Conservation (phyloP, 2,113 vertebrate genomes). For the Oryzias curvinotus region DNA sequence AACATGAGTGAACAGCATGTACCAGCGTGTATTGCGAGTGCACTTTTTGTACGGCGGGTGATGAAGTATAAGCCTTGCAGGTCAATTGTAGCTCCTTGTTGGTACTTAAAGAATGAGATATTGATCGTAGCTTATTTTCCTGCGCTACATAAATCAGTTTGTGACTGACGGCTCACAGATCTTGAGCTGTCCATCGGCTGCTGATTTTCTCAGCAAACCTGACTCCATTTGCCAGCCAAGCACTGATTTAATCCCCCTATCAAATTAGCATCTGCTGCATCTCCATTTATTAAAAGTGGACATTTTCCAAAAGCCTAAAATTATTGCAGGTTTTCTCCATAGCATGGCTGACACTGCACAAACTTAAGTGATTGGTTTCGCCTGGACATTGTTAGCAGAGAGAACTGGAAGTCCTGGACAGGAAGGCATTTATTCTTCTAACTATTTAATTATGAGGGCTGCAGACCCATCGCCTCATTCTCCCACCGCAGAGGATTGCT, state of each 20-base stretch:
- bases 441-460: slow-evolving; percentile 69
- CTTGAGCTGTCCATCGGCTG: slow-evolving; percentile 26
- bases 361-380: slow-evolving; percentile 68
- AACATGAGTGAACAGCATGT: slow-evolving; percentile 2
- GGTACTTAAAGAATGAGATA: slow-evolving; percentile 72
- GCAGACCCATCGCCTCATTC: slow-evolving; percentile 48
- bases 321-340: slow-evolving; percentile 40
- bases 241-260: slow-evolving; percentile 39
- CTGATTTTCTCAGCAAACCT: slow-evolving; percentile 31
- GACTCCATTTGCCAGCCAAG: slow-evolving; percentile 1
- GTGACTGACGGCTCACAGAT: slow-evolving; percentile 50
- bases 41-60: slow-evolving; percentile 7
- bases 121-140: slow-evolving; percentile 61
- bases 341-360: slow-evolving; percentile 40
- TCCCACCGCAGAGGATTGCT: slow-evolving; percentile 49
- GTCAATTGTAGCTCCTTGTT: slow-evolving; percentile 41
- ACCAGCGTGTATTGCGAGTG: neutral
- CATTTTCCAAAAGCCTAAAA: slow-evolving; percentile 59
- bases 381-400: slow-evolving; percentile 44
- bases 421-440: slow-evolving; percentile 55
- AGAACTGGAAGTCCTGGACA: slow-evolving; percentile 38
- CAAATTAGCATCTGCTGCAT: slow-evolving; percentile 45
- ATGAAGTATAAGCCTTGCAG: slow-evolving; percentile 8
- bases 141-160: slow-evolving; percentile 58
- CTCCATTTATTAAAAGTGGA: slow-evolving; percentile 49